Conservation (phyloP, 2,888 invertebrate species). For the Spisula subtruncata region DNA sequence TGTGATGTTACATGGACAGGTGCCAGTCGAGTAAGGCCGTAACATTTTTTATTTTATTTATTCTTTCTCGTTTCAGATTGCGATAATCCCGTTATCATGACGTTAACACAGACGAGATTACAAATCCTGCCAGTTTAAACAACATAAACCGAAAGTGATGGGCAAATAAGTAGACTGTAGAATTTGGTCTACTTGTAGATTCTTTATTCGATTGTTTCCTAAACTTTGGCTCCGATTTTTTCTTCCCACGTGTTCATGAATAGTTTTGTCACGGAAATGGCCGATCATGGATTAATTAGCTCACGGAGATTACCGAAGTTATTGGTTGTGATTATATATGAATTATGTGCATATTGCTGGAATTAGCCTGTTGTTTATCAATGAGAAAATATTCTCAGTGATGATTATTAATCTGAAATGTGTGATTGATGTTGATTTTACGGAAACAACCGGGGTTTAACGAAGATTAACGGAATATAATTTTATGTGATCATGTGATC, state of each 20-base stretch:
- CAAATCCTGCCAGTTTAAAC: constrained; percentile 30
- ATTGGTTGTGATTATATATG: neutral
- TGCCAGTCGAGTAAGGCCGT: neutral
- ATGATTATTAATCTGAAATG: neutral
- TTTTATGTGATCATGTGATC: neutral
- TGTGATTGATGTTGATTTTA: neutral
- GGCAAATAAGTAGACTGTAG: constrained; percentile 5
- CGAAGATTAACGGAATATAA: neutral
- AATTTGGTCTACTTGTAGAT: neutral
- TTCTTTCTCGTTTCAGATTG: constrained; percentile 27
- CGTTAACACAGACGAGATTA: constrained; percentile 10
- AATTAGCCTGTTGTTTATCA: constrained; percentile 2
- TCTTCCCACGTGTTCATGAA: neutral
- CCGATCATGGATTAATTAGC: constrained; percentile 2
- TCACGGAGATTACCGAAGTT: neutral
- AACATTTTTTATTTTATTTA: neutral
- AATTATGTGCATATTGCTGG: neutral
- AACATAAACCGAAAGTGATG: constrained; percentile 17
- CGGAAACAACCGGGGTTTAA: neutral
- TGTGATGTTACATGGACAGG: neutral
- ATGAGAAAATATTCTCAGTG: neutral
- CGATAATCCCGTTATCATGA: constrained; percentile 27
- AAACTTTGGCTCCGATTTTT: neutral
- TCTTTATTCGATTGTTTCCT: neutral
- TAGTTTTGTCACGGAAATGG: neutral